phyloP scores from a whole-genome alignment of 2,888 invertebrate genomes.

The Endotricha flammealis region DNA sequence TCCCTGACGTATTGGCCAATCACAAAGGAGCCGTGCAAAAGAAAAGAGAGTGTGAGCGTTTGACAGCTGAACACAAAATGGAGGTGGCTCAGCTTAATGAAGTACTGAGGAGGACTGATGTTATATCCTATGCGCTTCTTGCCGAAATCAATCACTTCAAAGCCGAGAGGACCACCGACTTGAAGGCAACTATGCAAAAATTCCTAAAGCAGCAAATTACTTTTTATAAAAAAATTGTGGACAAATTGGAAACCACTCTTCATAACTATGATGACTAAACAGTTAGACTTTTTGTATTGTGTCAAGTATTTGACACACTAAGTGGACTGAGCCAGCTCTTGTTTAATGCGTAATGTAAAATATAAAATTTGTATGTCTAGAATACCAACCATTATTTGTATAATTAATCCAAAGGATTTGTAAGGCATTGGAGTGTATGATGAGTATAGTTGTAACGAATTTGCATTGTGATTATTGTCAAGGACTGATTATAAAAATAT shows the following conservation, averaged over 20 bases:
- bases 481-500: conserved; percentile 56
- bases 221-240: conserved; percentile 92
- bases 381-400: conserved; percentile 11
- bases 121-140: conserved; percentile 94
- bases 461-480: conserved; percentile 59
- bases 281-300: conserved; percentile 26
- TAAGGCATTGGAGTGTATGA: conserved; percentile 28
- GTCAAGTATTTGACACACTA: conserved; percentile 20
- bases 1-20: conserved; percentile 93
- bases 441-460: conserved; percentile 40
- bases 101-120: conserved; percentile 90
- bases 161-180: conserved; percentile 89
- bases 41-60: conserved; percentile 90
- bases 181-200: conserved; percentile 89
- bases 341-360: conserved; percentile 16
- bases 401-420: conserved; percentile 52
- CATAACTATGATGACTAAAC: conserved; percentile 69
- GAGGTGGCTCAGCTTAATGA: conserved; percentile 88
- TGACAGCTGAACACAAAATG: conserved; percentile 89
- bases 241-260: conserved; percentile 81
- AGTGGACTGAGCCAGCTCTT: conserved; percentile 17
- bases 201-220: conserved; percentile 93
- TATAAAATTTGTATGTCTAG: conserved; percentile 11
- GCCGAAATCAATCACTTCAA: conserved; percentile 98
- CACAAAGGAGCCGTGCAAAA: conserved; percentile 95